These are phyloP conservation scores for Corbicula japonica DNA, from an alignment of 2,888 invertebrate species.

Conservation along the genomic window DNA sequence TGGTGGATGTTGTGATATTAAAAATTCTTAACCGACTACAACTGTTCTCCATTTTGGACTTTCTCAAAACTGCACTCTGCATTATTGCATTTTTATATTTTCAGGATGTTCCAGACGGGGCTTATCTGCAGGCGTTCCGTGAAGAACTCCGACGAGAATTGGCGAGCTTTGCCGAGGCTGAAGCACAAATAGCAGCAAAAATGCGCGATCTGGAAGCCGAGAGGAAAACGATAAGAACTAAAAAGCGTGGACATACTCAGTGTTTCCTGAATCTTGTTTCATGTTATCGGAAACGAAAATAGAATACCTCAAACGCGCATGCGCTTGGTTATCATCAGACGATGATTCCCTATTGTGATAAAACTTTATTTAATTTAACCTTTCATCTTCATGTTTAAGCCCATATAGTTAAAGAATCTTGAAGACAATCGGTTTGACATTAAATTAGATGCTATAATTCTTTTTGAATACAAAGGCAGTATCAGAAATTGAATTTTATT, in stretches of 20 bases:
- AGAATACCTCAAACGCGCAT: constrained; percentile 37
- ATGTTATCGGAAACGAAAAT: constrained; percentile 46
- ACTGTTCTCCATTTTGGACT: no score
- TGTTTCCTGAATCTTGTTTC: constrained; percentile 59
- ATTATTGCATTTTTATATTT: constrained; percentile 14
- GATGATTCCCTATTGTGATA: constrained; percentile 35
- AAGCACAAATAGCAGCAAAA: constrained; percentile 35
- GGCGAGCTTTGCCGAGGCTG: constrained; percentile 28
- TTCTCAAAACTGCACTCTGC: no score
- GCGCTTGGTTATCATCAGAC: constrained; percentile 12
- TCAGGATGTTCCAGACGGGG: constrained; percentile 13
- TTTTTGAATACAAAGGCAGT: no score
- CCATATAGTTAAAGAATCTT: no score
- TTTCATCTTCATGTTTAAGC: no score
- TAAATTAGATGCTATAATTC: no score
- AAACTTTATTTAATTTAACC: no score
- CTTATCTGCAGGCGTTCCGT: constrained; percentile 14
- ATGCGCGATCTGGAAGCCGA: constrained; percentile 25
- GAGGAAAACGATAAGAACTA: constrained; percentile 35
- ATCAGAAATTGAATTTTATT: no score
- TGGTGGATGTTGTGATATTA: no score
- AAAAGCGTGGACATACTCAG: constrained; percentile 48
- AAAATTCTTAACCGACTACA: no score
- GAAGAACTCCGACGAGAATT: constrained; percentile 33
- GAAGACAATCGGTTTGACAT: no score